Percentiles rank a stretch among this genome's conserved stretches.
phyloP scores from a whole-genome alignment of 2,113 vertebrate genomes.

The Microcebus murinus region DNA sequence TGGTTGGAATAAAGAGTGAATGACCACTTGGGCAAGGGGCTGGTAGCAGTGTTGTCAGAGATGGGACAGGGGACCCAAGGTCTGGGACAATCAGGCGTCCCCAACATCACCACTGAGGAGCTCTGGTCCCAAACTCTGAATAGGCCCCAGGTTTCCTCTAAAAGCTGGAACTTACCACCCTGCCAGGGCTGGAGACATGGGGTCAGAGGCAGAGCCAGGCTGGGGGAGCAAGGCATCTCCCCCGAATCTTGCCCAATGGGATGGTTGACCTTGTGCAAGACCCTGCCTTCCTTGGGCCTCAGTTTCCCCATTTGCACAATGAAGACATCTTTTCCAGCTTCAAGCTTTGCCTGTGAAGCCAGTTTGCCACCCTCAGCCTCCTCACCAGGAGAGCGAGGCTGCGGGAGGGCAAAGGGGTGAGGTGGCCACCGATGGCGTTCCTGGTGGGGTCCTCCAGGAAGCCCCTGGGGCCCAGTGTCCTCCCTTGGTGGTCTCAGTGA shows the following conservation, averaged over 20 bases:
- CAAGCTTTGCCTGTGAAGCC: background rate
- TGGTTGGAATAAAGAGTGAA: background rate
- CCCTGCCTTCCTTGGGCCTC: background rate
- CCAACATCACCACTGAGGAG: background rate
- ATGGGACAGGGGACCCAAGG: too few relatives aligned
- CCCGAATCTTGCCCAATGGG: background rate
- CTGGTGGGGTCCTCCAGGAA: background rate
- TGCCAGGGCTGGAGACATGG: background rate
- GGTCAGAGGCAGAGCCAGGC: background rate
- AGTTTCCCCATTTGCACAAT: background rate
- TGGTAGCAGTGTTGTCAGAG: background rate
- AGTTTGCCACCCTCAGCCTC: too few relatives aligned
- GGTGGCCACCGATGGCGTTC: background rate
- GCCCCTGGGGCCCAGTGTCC: background rate
- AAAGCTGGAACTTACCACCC: background rate
- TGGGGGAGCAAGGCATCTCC: background rate
- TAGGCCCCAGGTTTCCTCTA: background rate
- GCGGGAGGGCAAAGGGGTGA: background rate
- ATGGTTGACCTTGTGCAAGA: background rate
- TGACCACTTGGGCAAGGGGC: background rate
- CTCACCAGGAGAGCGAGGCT: background rate
- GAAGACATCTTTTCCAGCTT: background rate
- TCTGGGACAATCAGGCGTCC: background rate
- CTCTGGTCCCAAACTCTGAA: background rate
- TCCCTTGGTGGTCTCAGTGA: fast-evolving